Evolutionary conservation across 2,888 invertebrate genomes (phyloP).

Genomic region (Platerodrilus igneus): DNA sequence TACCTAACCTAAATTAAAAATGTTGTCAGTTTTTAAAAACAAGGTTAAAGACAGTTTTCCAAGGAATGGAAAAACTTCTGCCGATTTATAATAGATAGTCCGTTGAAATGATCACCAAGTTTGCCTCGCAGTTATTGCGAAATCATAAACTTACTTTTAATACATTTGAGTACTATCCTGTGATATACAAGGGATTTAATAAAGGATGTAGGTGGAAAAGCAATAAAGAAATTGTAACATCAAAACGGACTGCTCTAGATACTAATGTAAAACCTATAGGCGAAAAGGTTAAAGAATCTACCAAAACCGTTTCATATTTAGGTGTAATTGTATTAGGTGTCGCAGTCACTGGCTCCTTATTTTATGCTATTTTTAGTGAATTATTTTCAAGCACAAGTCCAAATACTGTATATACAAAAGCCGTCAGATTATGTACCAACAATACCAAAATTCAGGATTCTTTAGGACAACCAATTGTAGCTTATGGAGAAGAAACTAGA

Average conservation of each 20-base stretch:
- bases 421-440: constrained; percentile 69
- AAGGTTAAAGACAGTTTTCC: no score
- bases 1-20: no score
- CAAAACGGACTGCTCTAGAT: constrained; percentile 36
- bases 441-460: constrained; percentile 73
- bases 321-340: constrained; percentile 76
- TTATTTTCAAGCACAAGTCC: constrained; percentile 85
- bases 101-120: no score
- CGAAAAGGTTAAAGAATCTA: constrained; percentile 82
- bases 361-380: constrained; percentile 80
- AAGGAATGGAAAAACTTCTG: no score
- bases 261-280: constrained; percentile 61
- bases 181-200: no score
- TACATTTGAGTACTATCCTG: no score
- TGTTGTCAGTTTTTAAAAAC: no score
- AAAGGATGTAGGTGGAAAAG: constrained; percentile 14
- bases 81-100: no score
- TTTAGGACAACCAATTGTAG: constrained; percentile 86
- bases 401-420: constrained; percentile 76
- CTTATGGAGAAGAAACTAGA: constrained; percentile 81
- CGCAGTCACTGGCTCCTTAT: constrained; percentile 75
- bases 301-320: constrained; percentile 82
- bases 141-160: no score
- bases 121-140: no score
- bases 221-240: constrained; percentile 16